Evolutionary conservation across 2,888 invertebrate species (phyloP), one percentile per base, ranked within the genome.

Genomic region (Drosophila kambysellisi): DNA sequence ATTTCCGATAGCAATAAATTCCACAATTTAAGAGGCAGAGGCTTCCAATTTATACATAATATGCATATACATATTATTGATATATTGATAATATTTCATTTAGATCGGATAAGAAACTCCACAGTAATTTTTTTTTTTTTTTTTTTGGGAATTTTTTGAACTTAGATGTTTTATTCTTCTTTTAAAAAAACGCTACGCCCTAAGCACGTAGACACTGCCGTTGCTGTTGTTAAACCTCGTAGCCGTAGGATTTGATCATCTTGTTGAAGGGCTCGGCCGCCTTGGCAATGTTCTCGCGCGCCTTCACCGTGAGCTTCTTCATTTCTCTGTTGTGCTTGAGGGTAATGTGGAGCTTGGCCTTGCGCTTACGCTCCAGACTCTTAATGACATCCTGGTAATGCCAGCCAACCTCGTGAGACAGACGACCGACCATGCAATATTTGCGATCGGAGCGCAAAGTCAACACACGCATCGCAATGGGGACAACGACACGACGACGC

Each of bases 321-420:
- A 95, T 95, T 86, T 90, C 91, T 88, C 90, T 91, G 86, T 93
- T 93, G 85, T 92, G 93, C 83, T 92, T 92, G 48, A 93, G 88
- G 61, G 89, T 92, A 33, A 93, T 86, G 46, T 91, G 92, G 76
- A 96, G 95, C 95, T 97, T 96, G 81, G 97, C 95, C 94, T 96
- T 96, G 92, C 99, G 96, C 95, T 99, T 99, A 92, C 97, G 96
- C 94, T 99, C 99, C 83, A 99, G 95, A 79, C 98, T 98, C 93
- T 97, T 96, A 70, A 99, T 97, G 63, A 99, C 99, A 81, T 96
- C 96, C 93, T 98, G 97, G 95, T 99, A 99, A 94, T 99, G 99
- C 99, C 99, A 99, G 91, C 99, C 99, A 70, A 99, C 99, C 94
- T 99, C 99, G 93, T 98, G 98, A 52, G 99, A 98, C 81, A 99